Conservation (phyloP, 2,113 vertebrate genomes). For the Nematolebias whitei region DNA sequence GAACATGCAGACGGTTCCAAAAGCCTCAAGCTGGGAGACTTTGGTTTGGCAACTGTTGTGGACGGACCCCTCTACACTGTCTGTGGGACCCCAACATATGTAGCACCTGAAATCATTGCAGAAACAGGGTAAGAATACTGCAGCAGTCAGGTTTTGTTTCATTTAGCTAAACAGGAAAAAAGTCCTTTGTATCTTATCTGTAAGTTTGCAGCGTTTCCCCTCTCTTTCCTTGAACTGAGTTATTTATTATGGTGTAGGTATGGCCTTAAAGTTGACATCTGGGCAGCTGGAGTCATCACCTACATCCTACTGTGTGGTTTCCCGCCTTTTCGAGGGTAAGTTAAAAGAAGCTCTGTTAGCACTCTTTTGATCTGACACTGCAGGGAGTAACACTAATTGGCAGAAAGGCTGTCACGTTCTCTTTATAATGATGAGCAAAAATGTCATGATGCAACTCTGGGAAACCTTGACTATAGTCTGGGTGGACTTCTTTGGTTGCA, state of each 20-base stretch:
- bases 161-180: too few relatives aligned
- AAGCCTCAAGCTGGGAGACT: conserved; percentile 96
- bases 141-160: too few relatives aligned
- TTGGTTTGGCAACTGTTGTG: conserved; percentile 94
- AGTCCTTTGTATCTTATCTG: neutral
- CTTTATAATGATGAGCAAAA: neutral
- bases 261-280: conserved; percentile 99
- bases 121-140: conserved; percentile 89
- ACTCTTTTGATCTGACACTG: neutral
- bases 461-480: neutral
- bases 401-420: neutral
- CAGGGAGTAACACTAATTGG: neutral
- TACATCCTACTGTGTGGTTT: conserved; percentile 98
- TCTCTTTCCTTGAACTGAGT: neutral
- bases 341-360: neutral
- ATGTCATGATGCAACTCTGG: neutral
- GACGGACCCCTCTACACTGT: conserved; percentile 96
- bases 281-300: conserved; percentile 98
- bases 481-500: neutral
- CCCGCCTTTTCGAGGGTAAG: conserved; percentile 95
- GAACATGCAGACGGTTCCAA: conserved; percentile 97
- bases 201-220: neutral
- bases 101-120: conserved; percentile 98
- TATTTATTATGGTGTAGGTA: conserved; percentile 81
- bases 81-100: conserved; percentile 97